Conservation (phyloP, 1,140 invertebrate genomes). For the Ladona fulva region DNA sequence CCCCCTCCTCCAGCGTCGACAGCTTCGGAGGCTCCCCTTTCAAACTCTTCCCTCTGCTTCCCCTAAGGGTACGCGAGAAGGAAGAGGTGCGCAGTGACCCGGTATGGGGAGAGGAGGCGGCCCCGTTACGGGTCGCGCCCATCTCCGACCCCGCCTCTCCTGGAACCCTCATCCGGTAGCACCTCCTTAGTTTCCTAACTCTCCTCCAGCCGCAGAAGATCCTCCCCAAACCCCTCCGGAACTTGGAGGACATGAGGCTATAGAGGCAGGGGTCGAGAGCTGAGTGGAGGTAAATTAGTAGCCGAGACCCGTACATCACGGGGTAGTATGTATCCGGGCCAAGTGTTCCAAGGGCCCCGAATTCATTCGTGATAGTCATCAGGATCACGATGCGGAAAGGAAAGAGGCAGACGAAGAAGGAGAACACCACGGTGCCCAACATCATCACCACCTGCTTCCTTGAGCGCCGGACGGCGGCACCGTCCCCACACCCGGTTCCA, state of each 20-base stretch:
- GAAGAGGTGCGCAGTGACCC: background rate
- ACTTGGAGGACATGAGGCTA: conserved; percentile 78
- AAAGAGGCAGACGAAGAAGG: conserved; percentile 78
- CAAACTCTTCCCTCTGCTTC: background rate
- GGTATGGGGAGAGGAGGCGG: background rate
- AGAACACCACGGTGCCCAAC: conserved; percentile 71
- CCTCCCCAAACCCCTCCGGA: conserved; percentile 61
- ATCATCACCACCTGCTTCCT: conserved; percentile 67
- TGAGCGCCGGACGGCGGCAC: conserved; percentile 35
- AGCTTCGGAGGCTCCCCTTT: conserved; percentile 19
- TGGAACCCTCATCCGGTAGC: background rate
- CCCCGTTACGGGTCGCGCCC: background rate
- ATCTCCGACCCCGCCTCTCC: background rate
- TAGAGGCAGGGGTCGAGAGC: conserved; percentile 76
- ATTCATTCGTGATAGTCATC: conserved; percentile 61
- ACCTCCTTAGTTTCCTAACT: conserved; percentile 32
- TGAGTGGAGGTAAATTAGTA: conserved; percentile 80
- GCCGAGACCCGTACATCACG: conserved; percentile 68
- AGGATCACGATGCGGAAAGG: conserved; percentile 75
- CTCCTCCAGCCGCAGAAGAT: conserved; percentile 42
- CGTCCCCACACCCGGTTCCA: conserved; percentile 18
- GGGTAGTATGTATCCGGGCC: conserved; percentile 66
- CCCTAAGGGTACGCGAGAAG: background rate
- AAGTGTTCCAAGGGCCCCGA: conserved; percentile 45
- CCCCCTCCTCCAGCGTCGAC: conserved; percentile 36